These are phyloP conservation scores for Gastrophysa polygoni DNA, from an alignment of 2,888 invertebrate genomes.

Conservation along the genomic window DNA sequence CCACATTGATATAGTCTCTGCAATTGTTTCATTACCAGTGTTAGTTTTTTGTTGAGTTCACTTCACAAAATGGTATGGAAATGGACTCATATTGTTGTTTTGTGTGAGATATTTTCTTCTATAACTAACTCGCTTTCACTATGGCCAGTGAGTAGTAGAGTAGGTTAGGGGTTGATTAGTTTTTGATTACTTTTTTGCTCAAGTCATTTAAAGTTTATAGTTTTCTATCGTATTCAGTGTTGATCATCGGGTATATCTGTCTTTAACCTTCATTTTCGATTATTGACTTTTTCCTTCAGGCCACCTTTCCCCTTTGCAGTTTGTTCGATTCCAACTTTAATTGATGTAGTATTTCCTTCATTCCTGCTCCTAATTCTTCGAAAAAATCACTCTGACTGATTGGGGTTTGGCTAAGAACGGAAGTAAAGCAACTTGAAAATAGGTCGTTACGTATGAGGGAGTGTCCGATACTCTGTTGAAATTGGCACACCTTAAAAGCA, in stretches of 20 bases:
- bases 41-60: no score
- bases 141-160: no score
- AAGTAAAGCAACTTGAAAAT: neutral
- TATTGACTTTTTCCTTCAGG: conserved; percentile 36
- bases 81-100: no score
- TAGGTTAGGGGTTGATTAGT: no score
- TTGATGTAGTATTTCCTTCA: conserved; percentile 27
- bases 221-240: no score
- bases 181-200: no score
- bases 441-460: neutral
- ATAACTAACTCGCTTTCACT: no score
- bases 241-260: neutral
- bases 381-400: conserved; percentile 15
- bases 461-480: neutral
- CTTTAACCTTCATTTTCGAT: conserved; percentile 26
- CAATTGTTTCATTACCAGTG: no score
- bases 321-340: conserved; percentile 31
- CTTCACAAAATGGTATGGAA: no score
- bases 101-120: no score
- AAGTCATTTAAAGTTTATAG: no score
- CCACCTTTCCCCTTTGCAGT: conserved; percentile 30
- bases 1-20: no score
- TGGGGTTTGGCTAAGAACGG: neutral
- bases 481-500: neutral
- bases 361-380: conserved; percentile 16